Base-by-base conservation (phyloP, 1,140 invertebrate species). In the Acromyrmex heyeri region DNA sequence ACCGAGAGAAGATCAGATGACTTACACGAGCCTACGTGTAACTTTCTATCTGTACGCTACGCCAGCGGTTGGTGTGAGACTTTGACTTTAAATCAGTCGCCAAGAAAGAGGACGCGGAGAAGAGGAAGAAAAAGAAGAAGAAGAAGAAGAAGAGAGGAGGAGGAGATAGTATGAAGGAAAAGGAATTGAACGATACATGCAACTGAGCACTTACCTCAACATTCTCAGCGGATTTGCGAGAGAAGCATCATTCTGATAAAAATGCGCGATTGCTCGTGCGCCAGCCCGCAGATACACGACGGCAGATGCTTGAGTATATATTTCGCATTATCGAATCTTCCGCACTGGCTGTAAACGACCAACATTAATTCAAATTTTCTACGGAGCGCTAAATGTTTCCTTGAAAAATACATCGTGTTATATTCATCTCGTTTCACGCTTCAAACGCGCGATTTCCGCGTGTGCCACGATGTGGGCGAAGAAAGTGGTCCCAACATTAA, bases 151-250 rank as follows among this genome's bases (percentile, higher is more conserved):
- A n/a, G 27, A 57, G 30, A 30, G 3, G 30, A 30, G 3, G 57
- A 79, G 38, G 57, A 59, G 7, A 16, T 12, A 57, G 14, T 18
- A 78, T 21, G 48, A 27, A n/a, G 38, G 7, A 81, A 81, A 18
- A 82, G 38, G 24, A 61, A 73, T 73, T 55, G 50, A 82, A 82
- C 62, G 53, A 87, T 86, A 76, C 72, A 86, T 55, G 73, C 81
- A 73, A 75, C 70, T 67, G 57, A 38, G 59, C 83, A 78, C 67
- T 89, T 89, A 89, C 67, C 77, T 90, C 76, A 77, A 91, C 88
- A 62, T 87, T 34, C 88, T 67, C 86, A 86, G 65, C 86, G 86
- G 86, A 91, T 91, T 91, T 91, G 88, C 78, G 88, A 81, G 90
- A 72, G 79, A 90, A 86, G 67, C 65, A 73, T 30, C 88, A 67